These are phyloP conservation scores for Aphis craccivora DNA, from an alignment of 1,140 invertebrate genomes.

Conservation along the genomic window DNA sequence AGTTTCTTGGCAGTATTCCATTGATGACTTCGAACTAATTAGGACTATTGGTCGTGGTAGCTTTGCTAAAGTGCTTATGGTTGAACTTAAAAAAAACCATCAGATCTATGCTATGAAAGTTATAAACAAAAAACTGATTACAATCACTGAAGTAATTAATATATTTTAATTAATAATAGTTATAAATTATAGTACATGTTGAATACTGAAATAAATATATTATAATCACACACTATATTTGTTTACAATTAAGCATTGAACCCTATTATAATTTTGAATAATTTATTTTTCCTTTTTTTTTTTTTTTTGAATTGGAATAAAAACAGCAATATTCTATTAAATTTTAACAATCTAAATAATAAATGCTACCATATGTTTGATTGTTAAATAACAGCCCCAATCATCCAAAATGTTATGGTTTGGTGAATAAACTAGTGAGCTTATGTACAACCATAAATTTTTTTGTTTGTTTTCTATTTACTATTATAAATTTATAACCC, in stretches of 20 bases:
- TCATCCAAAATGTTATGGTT: neutral
- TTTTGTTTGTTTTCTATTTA: neutral
- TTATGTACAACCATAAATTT: neutral
- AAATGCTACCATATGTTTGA: neutral
- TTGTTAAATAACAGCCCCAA: neutral
- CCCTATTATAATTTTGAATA: neutral
- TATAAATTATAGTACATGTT: neutral
- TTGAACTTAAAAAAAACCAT: conserved; percentile 93
- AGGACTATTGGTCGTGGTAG: conserved; percentile 97
- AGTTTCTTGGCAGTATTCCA: conserved; percentile 82
- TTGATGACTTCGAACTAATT: conserved; percentile 96
- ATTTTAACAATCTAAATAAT: neutral
- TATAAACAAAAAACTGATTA: conserved; percentile 98
- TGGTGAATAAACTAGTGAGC: neutral
- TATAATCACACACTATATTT: neutral
- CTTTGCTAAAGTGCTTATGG: conserved; percentile 99
- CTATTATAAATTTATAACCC: neutral
- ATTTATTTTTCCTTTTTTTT: neutral
- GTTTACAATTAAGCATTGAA: neutral
- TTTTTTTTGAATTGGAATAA: neutral
- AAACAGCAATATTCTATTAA: neutral
- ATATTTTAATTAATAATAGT: neutral
- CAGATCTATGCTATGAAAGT: conserved; percentile 99
- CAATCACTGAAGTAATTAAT: conserved; percentile 85
- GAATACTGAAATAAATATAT: neutral